Base-by-base conservation (phyloP, 2,797 vertebrate genomes). In the Anguilla megastoma region DNA sequence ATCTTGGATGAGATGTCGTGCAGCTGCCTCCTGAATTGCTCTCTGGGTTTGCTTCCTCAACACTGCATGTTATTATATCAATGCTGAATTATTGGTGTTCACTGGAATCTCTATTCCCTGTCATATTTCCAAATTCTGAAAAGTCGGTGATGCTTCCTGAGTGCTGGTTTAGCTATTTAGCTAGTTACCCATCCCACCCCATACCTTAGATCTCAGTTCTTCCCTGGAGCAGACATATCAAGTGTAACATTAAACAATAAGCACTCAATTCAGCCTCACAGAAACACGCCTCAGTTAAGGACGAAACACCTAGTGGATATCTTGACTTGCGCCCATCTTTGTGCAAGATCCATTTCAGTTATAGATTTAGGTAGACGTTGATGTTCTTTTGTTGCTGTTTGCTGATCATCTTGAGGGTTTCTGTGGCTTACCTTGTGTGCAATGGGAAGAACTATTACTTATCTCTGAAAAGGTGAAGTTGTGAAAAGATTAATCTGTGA, bases 321-420 rank as follows among this genome's bases (percentile, higher is more conserved):
- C 41, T 45, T 45, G 41, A 45, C 41, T 45, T 45, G 41, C 3
- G 41, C 41, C 41, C 41, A 52, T 52, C 50, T 52, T 30, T 30
- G 69, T 30, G n/a, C 9, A n/a, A 58, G 41, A 56, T 50, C n/a
- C 76, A 56, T 86, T 86, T 71, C 45, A 48, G 41, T 48, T 36
- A 2, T n/a, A 33, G 14, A 66, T 56, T 54, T 58, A 63, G 33
- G 21, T 85, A 52, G 52, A 45, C 45, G 33, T 36, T 41, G 14
- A n/a, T 54, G 50, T 79, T 50, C 86, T 27, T 86, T 54, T 12
- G 76, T 30, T 48, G 63, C 58, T 60, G 58, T 33, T 54, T 36
- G 84, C 24, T 76, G 84, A 30, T 88, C 84, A 83, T 83, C 60
- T 74, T 66, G 41, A 69, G 41, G 21, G 45, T 82, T 12, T 45